phyloP scores from a whole-genome alignment of 2,113 vertebrate genomes.

The Gasterosteus nipponicus region DNA sequence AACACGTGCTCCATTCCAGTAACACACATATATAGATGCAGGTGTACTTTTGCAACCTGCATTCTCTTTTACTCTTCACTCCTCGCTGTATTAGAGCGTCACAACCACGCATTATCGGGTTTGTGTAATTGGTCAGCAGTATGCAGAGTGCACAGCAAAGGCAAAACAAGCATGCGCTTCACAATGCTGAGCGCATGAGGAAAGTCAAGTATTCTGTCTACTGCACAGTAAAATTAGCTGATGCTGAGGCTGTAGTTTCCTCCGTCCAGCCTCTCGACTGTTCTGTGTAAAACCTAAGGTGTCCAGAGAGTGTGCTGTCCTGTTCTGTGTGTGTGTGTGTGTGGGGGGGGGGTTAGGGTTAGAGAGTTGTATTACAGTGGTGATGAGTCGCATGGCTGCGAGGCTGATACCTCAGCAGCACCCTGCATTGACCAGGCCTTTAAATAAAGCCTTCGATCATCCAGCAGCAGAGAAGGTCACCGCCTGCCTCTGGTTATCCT shows the following conservation, averaged over 20 bases:
- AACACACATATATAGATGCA: constrained; percentile 31
- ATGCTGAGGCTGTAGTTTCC: constrained; percentile 76
- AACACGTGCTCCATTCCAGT: constrained; percentile 20
- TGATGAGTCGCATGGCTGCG: constrained; percentile 75
- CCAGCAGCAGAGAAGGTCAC: constrained; percentile 77
- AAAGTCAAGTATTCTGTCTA: constrained; percentile 57
- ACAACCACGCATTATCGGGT: background rate
- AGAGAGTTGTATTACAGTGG: constrained; percentile 79
- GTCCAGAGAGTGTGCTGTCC: constrained; percentile 73
- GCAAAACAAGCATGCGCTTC: constrained; percentile 25
- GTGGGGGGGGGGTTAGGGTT: constrained; percentile 57
- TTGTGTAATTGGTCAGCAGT: constrained; percentile 11
- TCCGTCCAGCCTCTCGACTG: constrained; percentile 67
- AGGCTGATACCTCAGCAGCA: constrained; percentile 80
- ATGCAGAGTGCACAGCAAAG: constrained; percentile 28
- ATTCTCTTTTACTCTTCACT: constrained; percentile 29
- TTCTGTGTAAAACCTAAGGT: constrained; percentile 71
- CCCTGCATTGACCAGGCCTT: constrained; percentile 82
- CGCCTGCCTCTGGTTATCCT: constrained; percentile 85
- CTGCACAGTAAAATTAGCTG: constrained; percentile 75
- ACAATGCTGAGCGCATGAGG: constrained; percentile 63
- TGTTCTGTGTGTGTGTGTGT: constrained; percentile 50
- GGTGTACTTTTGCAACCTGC: constrained; percentile 44
- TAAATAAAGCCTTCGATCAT: constrained; percentile 82
- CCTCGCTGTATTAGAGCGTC: background rate